These are phyloP conservation scores for Typhlichthys subterraneus DNA, from an alignment of 2,797 vertebrate species.

Conservation along the genomic window DNA sequence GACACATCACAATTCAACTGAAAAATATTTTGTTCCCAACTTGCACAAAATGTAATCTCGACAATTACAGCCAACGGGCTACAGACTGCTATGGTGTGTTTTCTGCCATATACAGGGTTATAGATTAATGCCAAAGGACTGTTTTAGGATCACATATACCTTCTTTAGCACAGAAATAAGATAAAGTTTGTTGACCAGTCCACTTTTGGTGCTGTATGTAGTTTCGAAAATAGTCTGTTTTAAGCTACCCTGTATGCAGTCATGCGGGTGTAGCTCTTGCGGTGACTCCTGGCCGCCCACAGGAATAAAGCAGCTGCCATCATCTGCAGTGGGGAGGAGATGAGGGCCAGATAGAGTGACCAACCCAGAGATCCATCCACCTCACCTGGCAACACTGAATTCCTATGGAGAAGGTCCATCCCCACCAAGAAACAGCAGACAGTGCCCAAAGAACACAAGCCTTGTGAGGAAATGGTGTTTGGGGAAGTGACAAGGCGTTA, in stretches of 20 bases:
- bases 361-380: slow-evolving; percentile 87
- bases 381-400: slow-evolving; percentile 60
- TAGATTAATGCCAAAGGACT: not conserved
- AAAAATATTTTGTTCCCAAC: slow-evolving; percentile 3
- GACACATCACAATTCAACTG: slow-evolving; percentile 20
- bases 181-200: not conserved
- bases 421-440: slow-evolving; percentile 91
- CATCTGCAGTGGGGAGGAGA: slow-evolving; percentile 92
- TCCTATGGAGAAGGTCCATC: slow-evolving; percentile 83
- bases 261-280: slow-evolving; percentile 91
- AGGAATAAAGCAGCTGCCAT: slow-evolving; percentile 96
- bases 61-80: slow-evolving; percentile 43
- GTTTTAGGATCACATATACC: not conserved
- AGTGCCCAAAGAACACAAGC: slow-evolving; percentile 88
- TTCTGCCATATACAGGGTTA: slow-evolving; percentile 5
- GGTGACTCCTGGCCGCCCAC: slow-evolving; percentile 93
- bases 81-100: slow-evolving; percentile 19
- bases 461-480: slow-evolving; percentile 56
- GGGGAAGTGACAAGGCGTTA: not conserved
- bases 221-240: not conserved
- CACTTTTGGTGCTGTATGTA: no score
- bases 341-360: slow-evolving; percentile 95
- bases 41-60: not conserved
- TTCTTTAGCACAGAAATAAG: slow-evolving; percentile 12
- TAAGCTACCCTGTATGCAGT: slow-evolving; percentile 88